Evolutionary conservation across 2,797 vertebrate genomes (phyloP).

Genomic region (Chelmon rostratus): DNA sequence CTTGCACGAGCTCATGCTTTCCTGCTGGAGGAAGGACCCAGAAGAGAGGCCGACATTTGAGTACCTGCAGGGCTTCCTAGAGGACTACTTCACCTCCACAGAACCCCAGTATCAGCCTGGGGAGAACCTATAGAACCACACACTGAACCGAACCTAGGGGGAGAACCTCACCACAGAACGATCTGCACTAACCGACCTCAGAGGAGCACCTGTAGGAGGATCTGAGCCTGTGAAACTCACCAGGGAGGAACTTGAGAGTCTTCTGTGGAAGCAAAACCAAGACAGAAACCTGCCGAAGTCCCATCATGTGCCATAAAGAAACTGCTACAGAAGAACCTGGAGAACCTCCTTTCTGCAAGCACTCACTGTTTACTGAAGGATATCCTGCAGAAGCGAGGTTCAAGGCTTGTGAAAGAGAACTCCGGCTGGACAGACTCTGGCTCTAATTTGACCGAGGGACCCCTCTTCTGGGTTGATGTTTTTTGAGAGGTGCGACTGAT

Average conservation of each 20-base stretch:
- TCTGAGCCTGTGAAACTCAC: slow-evolving; percentile 72
- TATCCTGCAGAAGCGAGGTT: slow-evolving; percentile 49
- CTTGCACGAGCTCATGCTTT: slow-evolving; percentile 96
- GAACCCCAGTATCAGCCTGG: slow-evolving; percentile 99
- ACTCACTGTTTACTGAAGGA: slow-evolving; percentile 50
- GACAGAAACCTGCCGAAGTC: slow-evolving; percentile 44
- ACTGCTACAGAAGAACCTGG: slow-evolving; percentile 54
- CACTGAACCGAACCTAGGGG: slow-evolving; percentile 49
- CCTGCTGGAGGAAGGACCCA: slow-evolving; percentile 96
- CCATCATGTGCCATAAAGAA: slow-evolving; percentile 53
- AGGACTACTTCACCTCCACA: slow-evolving; percentile 99
- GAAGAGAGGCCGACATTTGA: slow-evolving; percentile 98
- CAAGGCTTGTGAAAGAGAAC: slow-evolving; percentile 43
- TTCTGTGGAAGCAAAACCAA: slow-evolving; percentile 60
- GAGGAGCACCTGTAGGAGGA: slow-evolving; percentile 70
- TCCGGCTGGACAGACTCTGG: slow-evolving; percentile 39
- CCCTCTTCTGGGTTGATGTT: slow-evolving; percentile 42
- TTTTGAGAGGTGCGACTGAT: slow-evolving; percentile 47
- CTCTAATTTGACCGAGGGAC: slow-evolving; percentile 37
- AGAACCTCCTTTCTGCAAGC: slow-evolving; percentile 52
- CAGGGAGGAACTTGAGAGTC: slow-evolving; percentile 63
- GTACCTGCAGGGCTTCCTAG: slow-evolving; percentile 97
- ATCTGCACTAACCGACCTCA: slow-evolving; percentile 84
- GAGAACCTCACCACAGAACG: slow-evolving; percentile 57
- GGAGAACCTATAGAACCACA: slow-evolving; percentile 93